phyloP scores from a whole-genome alignment of 2,888 invertebrate species.

The Dryococelus australis region DNA sequence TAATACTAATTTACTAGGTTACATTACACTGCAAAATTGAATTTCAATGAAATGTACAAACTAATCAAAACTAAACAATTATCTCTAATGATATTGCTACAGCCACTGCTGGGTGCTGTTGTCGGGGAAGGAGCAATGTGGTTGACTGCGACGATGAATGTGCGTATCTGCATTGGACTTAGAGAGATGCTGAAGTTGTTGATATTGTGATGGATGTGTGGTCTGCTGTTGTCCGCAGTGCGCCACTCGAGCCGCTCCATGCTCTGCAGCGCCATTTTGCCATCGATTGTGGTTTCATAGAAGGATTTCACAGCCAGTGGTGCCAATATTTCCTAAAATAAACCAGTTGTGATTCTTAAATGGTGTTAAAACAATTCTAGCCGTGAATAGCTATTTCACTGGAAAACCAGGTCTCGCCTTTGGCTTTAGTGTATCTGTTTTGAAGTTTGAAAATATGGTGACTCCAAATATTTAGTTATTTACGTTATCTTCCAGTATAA shows the following conservation, averaged over 20 bases:
- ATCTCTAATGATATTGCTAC: not conserved
- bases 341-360: slow-evolving; percentile 53
- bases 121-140: not conserved
- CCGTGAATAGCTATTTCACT: slow-evolving; percentile 42
- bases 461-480: no score
- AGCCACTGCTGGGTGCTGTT: not conserved
- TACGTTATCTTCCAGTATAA: no score
- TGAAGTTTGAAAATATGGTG: no score
- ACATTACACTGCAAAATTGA: not conserved
- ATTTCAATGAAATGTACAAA: not conserved
- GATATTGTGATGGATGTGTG: not conserved
- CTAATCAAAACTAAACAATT: not conserved
- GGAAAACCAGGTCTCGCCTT: not conserved
- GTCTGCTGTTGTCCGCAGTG: slow-evolving; percentile 44
- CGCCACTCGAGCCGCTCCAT: slow-evolving; percentile 64
- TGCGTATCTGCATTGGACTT: slow-evolving; percentile 76
- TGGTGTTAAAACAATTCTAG: slow-evolving; percentile 67
- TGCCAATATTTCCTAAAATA: slow-evolving; percentile 63
- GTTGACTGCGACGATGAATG: slow-evolving; percentile 65
- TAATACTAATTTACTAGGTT: not conserved
- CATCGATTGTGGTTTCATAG: slow-evolving; percentile 75
- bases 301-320: slow-evolving; percentile 63
- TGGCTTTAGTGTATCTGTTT: not conserved
- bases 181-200: slow-evolving; percentile 55
- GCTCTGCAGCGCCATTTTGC: slow-evolving; percentile 69